A percentile compares a stretch with the other conserved stretches of the same genome.
These are phyloP conservation scores for Boloria selene DNA, from an alignment of 2,888 invertebrate species.

Conservation along the genomic window DNA sequence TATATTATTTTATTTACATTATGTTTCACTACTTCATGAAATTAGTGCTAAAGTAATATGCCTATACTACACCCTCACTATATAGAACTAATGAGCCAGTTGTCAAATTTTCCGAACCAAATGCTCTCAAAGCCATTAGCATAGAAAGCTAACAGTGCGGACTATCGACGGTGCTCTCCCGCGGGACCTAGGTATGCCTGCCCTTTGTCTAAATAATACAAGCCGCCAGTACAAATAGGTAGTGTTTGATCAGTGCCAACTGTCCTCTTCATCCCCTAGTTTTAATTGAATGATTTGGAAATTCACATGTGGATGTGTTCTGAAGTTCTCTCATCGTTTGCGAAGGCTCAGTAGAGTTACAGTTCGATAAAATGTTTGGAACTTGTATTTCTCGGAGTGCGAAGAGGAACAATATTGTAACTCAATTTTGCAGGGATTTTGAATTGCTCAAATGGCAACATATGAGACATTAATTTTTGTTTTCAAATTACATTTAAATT, in stretches of 20 bases:
- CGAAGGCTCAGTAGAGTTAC: neutral
- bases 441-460: too few relatives aligned
- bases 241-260: neutral
- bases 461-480: too few relatives aligned
- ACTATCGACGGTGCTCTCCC: neutral
- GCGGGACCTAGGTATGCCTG: conserved; percentile 11
- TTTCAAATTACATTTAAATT: too few relatives aligned
- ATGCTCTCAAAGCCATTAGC: conserved; percentile 13
- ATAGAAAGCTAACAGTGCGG: conserved; percentile 16
- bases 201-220: conserved; percentile 1
- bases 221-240: neutral
- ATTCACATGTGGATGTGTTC: neutral
- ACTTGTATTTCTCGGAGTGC: too few relatives aligned
- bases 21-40: too few relatives aligned
- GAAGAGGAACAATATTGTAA: too few relatives aligned
- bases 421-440: too few relatives aligned
- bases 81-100: conserved; percentile 2
- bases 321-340: neutral
- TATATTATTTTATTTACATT: too few relatives aligned
- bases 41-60: too few relatives aligned
- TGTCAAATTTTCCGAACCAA: conserved; percentile 21
- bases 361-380: neutral
- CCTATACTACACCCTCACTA: neutral
- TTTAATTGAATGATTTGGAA: neutral
- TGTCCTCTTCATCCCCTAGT: neutral